phyloP scores from a whole-genome alignment of 2,888 invertebrate genomes.

The Tupiocoris notatus region DNA sequence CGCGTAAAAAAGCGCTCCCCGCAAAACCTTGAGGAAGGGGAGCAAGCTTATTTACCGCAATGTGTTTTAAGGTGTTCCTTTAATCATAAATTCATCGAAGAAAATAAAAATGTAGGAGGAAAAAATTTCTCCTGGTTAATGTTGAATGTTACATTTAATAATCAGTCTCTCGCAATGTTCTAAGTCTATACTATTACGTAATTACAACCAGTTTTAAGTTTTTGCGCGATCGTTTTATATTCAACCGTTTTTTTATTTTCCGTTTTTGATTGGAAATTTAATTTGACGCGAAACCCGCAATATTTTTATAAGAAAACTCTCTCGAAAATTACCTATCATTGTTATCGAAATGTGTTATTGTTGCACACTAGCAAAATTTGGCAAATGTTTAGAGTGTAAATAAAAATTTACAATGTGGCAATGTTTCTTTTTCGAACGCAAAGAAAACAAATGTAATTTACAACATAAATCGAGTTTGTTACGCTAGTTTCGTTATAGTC shows the following conservation, averaged over 20 bases:
- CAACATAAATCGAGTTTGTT: not conserved
- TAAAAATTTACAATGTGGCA: not conserved
- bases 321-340: not conserved
- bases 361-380: constrained; percentile 29
- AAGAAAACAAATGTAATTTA: not conserved
- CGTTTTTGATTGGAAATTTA: constrained; percentile 1
- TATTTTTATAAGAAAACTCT: constrained; percentile 21
- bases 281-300: constrained; percentile 2
- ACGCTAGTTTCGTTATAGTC: not conserved
- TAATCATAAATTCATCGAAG: constrained; percentile 35
- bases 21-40: not conserved
- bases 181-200: constrained; percentile 39
- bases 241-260: constrained; percentile 1
- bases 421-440: not conserved
- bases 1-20: not conserved
- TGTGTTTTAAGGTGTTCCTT: constrained; percentile 33
- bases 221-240: not conserved
- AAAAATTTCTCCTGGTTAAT: constrained; percentile 12
- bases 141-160: constrained; percentile 20
- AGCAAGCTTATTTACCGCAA: not conserved
- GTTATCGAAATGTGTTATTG: constrained; percentile 16
- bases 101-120: constrained; percentile 29
- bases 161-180: constrained; percentile 23
- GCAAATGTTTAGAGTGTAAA: constrained; percentile 15
- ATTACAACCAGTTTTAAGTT: not conserved